phyloP scores from a whole-genome alignment of 2,797 vertebrate genomes.

The Sus cebifrons region DNA sequence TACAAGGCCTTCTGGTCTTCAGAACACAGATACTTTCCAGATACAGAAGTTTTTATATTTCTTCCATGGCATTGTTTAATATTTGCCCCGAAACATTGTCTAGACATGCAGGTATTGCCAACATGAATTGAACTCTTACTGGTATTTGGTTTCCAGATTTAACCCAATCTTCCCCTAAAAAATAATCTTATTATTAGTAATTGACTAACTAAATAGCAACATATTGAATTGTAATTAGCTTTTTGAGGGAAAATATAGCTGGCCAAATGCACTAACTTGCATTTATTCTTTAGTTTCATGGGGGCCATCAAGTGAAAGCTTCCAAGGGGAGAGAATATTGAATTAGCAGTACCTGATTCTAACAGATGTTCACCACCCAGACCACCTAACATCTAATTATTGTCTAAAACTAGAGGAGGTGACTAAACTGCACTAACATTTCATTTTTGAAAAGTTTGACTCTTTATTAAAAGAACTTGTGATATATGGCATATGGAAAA shows the following conservation, averaged over 20 bases:
- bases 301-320: not conserved
- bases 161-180: not conserved
- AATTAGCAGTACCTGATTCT: not conserved
- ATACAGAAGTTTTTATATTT: not conserved
- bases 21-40: conserved; percentile 45
- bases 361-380: not conserved
- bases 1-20: conserved; percentile 76
- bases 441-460: not conserved
- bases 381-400: not conserved
- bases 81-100: not conserved
- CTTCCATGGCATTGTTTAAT: conserved; percentile 19
- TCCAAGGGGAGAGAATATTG: not conserved
- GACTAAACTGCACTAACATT: not conserved
- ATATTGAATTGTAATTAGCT: not conserved
- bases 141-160: not conserved
- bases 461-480: not conserved
- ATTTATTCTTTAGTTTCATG: not conserved
- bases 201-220: not conserved
- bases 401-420: not conserved
- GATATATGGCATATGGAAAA: not conserved
- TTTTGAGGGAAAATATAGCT: conserved; percentile 61
- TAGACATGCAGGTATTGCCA: not conserved
- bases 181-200: not conserved
- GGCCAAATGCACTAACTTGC: not conserved
- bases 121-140: not conserved